Conservation (phyloP, 1,140 invertebrate genomes). For the Oryzaephilus surinamensis region DNA sequence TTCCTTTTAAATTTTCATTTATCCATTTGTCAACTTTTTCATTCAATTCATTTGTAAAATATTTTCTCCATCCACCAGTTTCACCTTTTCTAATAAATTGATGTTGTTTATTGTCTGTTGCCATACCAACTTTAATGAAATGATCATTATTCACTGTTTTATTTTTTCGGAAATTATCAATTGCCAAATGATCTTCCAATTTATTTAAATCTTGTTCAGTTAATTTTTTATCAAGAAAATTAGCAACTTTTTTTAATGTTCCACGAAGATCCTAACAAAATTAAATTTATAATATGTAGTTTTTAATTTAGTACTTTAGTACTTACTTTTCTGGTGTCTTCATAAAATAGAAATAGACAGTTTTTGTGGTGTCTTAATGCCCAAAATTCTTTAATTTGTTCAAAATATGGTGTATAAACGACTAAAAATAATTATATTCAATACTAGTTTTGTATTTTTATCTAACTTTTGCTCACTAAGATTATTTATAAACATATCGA, state of each 20-base stretch:
- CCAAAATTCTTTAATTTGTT: slow-evolving; percentile 64
- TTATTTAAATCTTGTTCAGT: slow-evolving; percentile 40
- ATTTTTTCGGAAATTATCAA: slow-evolving; percentile 63
- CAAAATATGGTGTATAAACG: slow-evolving; percentile 63
- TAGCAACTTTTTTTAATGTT: not conserved
- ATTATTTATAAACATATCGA: too few relatives aligned
- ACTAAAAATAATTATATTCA: not conserved
- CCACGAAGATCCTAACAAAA: not conserved
- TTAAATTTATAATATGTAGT: slow-evolving; percentile 37
- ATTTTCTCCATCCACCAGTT: slow-evolving; percentile 52
- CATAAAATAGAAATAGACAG: slow-evolving; percentile 66
- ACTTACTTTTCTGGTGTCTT: slow-evolving; percentile 45
- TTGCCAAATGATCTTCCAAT: slow-evolving; percentile 51
- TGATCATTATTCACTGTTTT: slow-evolving; percentile 53
- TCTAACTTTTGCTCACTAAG: too few relatives aligned
- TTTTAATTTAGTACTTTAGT: slow-evolving; percentile 40
- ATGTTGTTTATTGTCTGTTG: slow-evolving; percentile 34
- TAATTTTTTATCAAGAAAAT: slow-evolving; percentile 33
- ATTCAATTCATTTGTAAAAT: slow-evolving; percentile 48
- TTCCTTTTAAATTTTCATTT: slow-evolving; percentile 43
- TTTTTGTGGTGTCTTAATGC: slow-evolving; percentile 49
- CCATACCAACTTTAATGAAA: slow-evolving; percentile 44
- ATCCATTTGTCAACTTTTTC: slow-evolving; percentile 52
- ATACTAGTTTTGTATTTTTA: not conserved
- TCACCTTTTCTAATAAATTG: slow-evolving; percentile 53